Base-by-base conservation (phyloP, 2,888 invertebrate species). In the Apodemia hepburni region DNA sequence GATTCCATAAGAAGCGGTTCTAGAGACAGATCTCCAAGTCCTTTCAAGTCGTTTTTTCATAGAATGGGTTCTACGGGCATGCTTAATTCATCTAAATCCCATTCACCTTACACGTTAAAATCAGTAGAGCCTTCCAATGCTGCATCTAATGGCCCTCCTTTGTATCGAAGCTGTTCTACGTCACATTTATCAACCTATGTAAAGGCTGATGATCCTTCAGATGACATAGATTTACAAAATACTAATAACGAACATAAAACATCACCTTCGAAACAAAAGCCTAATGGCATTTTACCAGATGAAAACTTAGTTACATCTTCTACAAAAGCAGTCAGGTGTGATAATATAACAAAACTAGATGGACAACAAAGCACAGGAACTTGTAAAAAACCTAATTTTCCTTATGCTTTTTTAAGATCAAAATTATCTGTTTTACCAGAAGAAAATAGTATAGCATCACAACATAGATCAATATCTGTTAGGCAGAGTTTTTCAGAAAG, bases 171-270 rank as follows among this genome's bases (percentile, higher is more conserved):
- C 77, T 95, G 95, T 78, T 96, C 96, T 47, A 96, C 96, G 35
- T 96, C 96, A 62, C 96, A 95, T 75, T 82, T 96, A 70, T 95
- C 95, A 66, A 94, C 94, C 29, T 96, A 96, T 76, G 93, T 96
- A 47, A 95, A 95, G 77, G 95, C 95, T 66, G 96, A 96, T 77
- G 96, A 96, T 84, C 96, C 96, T 9, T 95, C 95, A n/a, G 95
- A 96, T 73, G 96, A 95, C 54, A 92, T 96, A 62, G 95, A 95
- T 75, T 88, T 95, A 70, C 90, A 93, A 80, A 92, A 90, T 75
- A 75, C 86, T 66, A 78, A 81, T 70, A 81, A 82, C 73, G 82
- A 81, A 72, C 79, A 77, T 67, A 84, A 89, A 77, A 78, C 71
- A 63, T 84, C 89, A 61, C 81, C 86, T 18, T 60, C 68, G 9